These are phyloP conservation scores for Drosophila demipolita DNA, from an alignment of 2,888 invertebrate genomes.

Conservation along the genomic window DNA sequence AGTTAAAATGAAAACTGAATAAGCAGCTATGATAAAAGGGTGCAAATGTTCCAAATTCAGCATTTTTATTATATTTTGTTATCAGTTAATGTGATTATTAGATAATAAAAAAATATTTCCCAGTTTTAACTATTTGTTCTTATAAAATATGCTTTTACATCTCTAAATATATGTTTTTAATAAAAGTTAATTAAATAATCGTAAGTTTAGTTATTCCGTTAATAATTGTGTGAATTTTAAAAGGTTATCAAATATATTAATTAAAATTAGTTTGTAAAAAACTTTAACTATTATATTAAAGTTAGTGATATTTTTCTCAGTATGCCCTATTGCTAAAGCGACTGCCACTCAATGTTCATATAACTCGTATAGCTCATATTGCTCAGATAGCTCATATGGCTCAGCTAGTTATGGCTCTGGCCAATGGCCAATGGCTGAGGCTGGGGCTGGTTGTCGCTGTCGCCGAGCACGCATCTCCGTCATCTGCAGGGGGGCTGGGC, in stretches of 20 bases:
- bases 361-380: not conserved
- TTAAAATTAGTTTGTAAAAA: not conserved
- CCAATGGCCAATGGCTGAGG: not conserved
- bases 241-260: not conserved
- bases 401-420: not conserved
- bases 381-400: conserved; percentile 1
- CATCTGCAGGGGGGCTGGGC: not conserved
- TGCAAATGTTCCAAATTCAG: not conserved
- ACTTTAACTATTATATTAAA: not conserved
- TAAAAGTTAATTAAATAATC: not conserved
- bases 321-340: not conserved
- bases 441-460: not conserved
- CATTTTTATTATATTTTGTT: not conserved
- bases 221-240: not conserved
- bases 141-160: not conserved
- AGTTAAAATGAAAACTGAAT: not conserved
- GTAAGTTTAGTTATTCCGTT: not conserved
- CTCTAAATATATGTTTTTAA: not conserved
- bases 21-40: not conserved
- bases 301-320: not conserved
- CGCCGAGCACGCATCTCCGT: not conserved
- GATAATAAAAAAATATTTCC: not conserved
- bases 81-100: not conserved
- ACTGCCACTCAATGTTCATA: not conserved
- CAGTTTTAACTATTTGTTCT: not conserved